phyloP scores from a whole-genome alignment of 2,113 vertebrate genomes.

The Ornithorhynchus anatinus region DNA sequence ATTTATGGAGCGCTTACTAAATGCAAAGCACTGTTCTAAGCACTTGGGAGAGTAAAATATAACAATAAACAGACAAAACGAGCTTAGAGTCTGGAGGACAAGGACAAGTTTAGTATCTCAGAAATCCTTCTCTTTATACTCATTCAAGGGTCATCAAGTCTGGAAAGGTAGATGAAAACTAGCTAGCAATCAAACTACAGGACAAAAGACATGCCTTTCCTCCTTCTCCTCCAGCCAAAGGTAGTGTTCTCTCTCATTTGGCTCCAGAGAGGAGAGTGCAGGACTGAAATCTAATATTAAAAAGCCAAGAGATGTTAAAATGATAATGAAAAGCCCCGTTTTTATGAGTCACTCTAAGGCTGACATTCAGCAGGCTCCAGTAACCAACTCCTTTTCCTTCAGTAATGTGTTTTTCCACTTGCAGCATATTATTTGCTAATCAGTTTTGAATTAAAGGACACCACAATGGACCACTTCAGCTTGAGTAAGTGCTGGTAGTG shows the following conservation, averaged over 20 bases:
- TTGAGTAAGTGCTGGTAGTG: conserved; percentile 25
- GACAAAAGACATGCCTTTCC: background rate
- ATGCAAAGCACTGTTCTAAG: too few relatives aligned
- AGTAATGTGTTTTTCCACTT: conserved; percentile 25
- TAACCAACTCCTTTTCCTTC: conserved; percentile 9
- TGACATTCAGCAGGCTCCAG: conserved; percentile 12
- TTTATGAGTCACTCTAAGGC: conserved; percentile 16
- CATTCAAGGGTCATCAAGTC: too few relatives aligned
- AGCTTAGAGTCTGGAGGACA: too few relatives aligned
- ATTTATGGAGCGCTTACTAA: too few relatives aligned
- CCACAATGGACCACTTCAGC: conserved; percentile 25
- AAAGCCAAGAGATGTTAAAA: background rate
- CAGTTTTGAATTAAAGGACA: conserved; percentile 27
- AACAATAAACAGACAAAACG: too few relatives aligned
- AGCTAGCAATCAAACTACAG: background rate
- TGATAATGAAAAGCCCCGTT: background rate
- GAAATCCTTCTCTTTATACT: too few relatives aligned
- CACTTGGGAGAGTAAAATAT: too few relatives aligned
- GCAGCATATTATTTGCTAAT: conserved; percentile 35
- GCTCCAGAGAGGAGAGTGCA: background rate
- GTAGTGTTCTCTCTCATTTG: background rate
- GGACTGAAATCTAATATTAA: background rate
- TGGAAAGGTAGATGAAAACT: too few relatives aligned
- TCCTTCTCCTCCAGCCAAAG: background rate
- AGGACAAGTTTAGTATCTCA: too few relatives aligned